Evolutionary conservation across 1,140 invertebrate genomes (phyloP), one percentile per base, ranked within the genome.

Genomic region (Platyscapa corneri): DNA sequence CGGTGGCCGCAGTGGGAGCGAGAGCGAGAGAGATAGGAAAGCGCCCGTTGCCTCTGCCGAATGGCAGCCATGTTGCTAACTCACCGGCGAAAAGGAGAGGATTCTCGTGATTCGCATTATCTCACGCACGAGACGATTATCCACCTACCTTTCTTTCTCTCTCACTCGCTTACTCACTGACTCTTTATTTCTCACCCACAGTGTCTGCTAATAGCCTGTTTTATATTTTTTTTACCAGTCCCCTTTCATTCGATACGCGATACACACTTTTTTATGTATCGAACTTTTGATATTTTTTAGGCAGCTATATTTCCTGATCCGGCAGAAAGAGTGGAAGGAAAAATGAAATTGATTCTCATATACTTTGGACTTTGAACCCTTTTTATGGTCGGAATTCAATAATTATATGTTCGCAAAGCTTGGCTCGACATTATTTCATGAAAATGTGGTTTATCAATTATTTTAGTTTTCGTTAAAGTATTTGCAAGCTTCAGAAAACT

Each of bases 61-160:
- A 39, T 42, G 65, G n/a, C 79, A 20, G 79, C 79, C 65, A 70
- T 81, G 42, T 70, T 81, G 78, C 49, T 39, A 37, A 6, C 56
- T 53, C 42, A 37, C 49, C 60, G 23, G 78, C 37, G 60, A 65
- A 42, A 67, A 23, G 14, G 39, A 80, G 78, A 67, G 60, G 78
- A 80, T 46, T 46, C 78, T 65, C 78, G 78, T 65, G 78, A 80
- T 64, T 67, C 42, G 74, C n/a, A n/a, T 75, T 46, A 46, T 75
- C 74, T 75, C 27, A n/a, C 10, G 46, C 74, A 60, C 76, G 32
- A 78, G 46, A 78, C 76, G 46, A 53, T 5, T n/a, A 18, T 49
- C 42, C 42, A 18, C n/a, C 27, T 16, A 27, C 75, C 3, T 18
- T 46, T 78, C 14, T 34, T 12, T 30, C 76, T 78, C 75, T 49